phyloP scores from a whole-genome alignment of 2,113 vertebrate species.

The Cynoglossus semilaevis region DNA sequence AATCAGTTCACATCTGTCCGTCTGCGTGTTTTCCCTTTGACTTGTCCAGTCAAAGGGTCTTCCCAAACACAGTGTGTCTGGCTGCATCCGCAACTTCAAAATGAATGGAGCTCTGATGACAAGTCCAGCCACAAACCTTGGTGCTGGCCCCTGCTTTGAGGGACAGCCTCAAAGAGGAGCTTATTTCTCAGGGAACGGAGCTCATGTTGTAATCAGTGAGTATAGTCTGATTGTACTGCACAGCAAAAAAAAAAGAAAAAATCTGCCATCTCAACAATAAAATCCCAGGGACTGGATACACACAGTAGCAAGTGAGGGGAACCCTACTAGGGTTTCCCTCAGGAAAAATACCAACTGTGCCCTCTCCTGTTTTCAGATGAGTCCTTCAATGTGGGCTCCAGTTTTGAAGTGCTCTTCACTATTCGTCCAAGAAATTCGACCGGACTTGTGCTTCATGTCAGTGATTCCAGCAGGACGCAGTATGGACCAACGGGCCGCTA shows the following conservation, averaged over 20 bases:
- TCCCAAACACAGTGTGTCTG: slow-evolving; percentile 81
- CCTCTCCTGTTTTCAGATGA: slow-evolving; percentile 67
- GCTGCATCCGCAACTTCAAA: slow-evolving; percentile 87
- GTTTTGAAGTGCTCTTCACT: slow-evolving; percentile 83
- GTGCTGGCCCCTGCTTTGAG: slow-evolving; percentile 81
- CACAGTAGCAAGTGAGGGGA: too few relatives aligned
- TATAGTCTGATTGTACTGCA: background rate
- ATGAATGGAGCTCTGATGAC: slow-evolving; percentile 77
- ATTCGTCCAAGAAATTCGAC: slow-evolving; percentile 80
- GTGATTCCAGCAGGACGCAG: slow-evolving; percentile 54
- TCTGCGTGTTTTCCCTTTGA: background rate
- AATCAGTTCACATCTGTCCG: background rate
- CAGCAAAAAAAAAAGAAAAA: too few relatives aligned
- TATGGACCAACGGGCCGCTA: slow-evolving; percentile 51
- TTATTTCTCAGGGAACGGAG: slow-evolving; percentile 86
- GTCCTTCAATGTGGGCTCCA: slow-evolving; percentile 72
- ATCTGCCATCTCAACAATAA: too few relatives aligned
- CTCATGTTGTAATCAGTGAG: slow-evolving; percentile 83
- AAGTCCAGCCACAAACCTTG: slow-evolving; percentile 71
- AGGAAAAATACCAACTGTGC: background rate
- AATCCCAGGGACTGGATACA: too few relatives aligned
- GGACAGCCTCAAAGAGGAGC: slow-evolving; percentile 79
- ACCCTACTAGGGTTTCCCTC: too few relatives aligned
- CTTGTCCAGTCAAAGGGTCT: slow-evolving; percentile 78
- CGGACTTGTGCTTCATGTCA: slow-evolving; percentile 81